Evolutionary conservation across 2,888 invertebrate species (phyloP).

Genomic region (Odontocerum albicorne): DNA sequence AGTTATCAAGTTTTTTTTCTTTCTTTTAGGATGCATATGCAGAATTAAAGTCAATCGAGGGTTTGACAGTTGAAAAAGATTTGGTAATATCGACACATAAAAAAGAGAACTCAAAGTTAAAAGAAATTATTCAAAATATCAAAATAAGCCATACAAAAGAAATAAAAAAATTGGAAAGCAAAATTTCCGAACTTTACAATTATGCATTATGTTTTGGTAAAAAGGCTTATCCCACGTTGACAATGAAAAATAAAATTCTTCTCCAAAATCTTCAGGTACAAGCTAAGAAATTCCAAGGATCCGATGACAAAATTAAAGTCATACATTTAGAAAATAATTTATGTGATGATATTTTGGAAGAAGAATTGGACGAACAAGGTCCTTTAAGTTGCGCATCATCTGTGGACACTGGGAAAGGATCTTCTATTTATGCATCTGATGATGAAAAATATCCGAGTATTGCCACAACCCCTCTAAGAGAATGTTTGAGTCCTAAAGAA

Average conservation of each 20-base stretch:
- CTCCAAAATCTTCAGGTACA: neutral
- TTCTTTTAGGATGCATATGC: constrained; percentile 41
- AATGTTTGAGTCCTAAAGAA: constrained; percentile 16
- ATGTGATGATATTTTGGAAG: constrained; percentile 7
- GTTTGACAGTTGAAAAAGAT: constrained; percentile 42
- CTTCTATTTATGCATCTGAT: constrained; percentile 49
- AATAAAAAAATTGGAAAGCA: constrained; percentile 5
- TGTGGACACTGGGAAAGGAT: constrained; percentile 51
- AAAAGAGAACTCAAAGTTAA: constrained; percentile 37
- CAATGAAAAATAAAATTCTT: neutral
- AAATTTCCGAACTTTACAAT: constrained; percentile 11
- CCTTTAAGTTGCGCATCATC: constrained; percentile 41
- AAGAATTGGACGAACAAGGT: neutral
- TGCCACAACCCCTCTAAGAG: constrained; percentile 23
- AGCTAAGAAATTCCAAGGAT: neutral
- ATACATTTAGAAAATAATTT: neutral
- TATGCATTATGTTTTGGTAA: constrained; percentile 21
- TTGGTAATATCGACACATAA: constrained; percentile 38
- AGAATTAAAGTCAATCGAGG: constrained; percentile 43
- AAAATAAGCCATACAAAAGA: neutral
- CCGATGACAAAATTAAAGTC: too few relatives aligned
- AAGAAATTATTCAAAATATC: constrained; percentile 2
- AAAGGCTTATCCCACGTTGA: constrained; percentile 2
- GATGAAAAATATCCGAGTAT: constrained; percentile 41
- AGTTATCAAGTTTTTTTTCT: constrained; percentile 1